Evolutionary conservation across 1,140 invertebrate species (phyloP), one percentile per base, ranked within the genome.

Genomic region (Metaphire vulgaris): DNA sequence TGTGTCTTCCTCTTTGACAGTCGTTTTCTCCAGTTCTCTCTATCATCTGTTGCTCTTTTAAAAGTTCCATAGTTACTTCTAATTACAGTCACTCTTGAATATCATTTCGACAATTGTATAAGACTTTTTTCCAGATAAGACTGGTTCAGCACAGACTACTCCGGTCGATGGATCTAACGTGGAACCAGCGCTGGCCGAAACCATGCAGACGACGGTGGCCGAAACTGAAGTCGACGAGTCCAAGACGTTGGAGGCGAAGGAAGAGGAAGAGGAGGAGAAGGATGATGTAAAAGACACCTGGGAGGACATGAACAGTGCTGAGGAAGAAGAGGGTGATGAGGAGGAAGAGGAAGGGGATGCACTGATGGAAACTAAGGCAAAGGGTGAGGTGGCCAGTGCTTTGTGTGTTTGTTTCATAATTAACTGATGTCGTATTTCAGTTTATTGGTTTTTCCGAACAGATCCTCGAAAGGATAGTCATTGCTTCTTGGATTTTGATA

Each of bases 241-340:
- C 21, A 15, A 31, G 16, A 2, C 1, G 1, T 15, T 33, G 30
- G 6, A 67, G 74, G 29, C 31, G 33, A 64, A 78, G 41, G 75
- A 77, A 65, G 70, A 77, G 26, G 26, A 32, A 32, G 68, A 74
- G 33, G 29, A 78, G 21, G 79, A 79, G 30, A 79, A 75, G 33
- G 79, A 77, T 69, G 80, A 82, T 28, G 70, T 80, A 1, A 83
- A 83, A 75, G 82, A 83, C 72, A 80, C 79, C 26, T 83, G 82
- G 82, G 80, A n/a, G n/a, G n/a, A 79, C 31, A 72, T 72, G 0
- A 79, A 77, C 31, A 79, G 78, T 76, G 80, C 79, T 26, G 80
- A 69, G 66, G 74, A 81, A 67, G 79, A 79, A 31, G 80, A 79
- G 0, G 81, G 81, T 71, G 82, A 83, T 71, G 80, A 79, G 14